Conservation (phyloP, 2,797 vertebrate species). For the Trichosurus vulpecula region DNA sequence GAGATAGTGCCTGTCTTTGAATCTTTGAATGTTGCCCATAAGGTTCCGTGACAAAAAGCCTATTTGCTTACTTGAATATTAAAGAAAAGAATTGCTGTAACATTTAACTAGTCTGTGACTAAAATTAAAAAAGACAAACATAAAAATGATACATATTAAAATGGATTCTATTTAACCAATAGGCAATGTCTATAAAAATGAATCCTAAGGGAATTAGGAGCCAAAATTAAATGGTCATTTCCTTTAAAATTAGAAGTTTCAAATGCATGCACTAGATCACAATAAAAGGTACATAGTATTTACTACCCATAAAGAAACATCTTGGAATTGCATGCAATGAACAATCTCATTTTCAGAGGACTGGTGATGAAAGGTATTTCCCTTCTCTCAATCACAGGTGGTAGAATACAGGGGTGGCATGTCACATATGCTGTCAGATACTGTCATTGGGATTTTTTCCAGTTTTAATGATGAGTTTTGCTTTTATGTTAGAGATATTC, state of each 20-base stretch:
- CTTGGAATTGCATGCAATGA: neutral
- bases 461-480: neutral
- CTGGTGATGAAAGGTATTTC: neutral
- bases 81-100: slow-evolving; percentile 53
- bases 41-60: slow-evolving; percentile 40
- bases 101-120: neutral
- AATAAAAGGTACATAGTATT: neutral
- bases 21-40: neutral
- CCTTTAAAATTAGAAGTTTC: neutral
- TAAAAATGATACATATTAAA: neutral
- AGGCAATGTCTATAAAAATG: slow-evolving; percentile 21
- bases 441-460: neutral
- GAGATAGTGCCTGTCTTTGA: slow-evolving; percentile 11
- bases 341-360: neutral
- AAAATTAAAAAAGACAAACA: slow-evolving; percentile 33
- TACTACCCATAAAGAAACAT: neutral
- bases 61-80: slow-evolving; percentile 31
- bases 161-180: slow-evolving; percentile 3
- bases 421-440: neutral
- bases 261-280: neutral
- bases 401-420: neutral
- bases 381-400: neutral
- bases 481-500: neutral
- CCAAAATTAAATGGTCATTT: neutral
- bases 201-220: slow-evolving; percentile 22